Evolutionary conservation across 2,888 invertebrate genomes (phyloP), one percentile per base, ranked within the genome.

Genomic region (Dolomedes plantarius): DNA sequence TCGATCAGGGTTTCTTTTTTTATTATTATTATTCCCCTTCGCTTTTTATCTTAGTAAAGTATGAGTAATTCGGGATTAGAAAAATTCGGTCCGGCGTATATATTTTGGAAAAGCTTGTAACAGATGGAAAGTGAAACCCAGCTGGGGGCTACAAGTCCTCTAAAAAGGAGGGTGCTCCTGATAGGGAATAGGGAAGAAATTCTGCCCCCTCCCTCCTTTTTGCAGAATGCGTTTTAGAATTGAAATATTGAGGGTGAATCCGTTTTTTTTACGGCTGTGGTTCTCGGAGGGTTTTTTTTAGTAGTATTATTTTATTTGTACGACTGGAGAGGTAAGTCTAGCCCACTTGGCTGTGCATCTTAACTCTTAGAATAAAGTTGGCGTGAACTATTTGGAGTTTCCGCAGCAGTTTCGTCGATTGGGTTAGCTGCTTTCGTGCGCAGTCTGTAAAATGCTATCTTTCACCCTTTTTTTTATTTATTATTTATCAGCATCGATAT

Each of bases 51-150:
- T 39, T 65, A 77, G 85, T 85, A 85, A 78, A 85, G 85, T 85
- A 85, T 85, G 85, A 85, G 85, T 85, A 85, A 85, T 85, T 85
- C 85, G 62, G 77, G 77, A 85, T 85, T 85, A 85, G 78, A 78
- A 78, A 85, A 78, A 78, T 73, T 73, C 74, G 56, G 73, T 74
- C 32, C 74, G 65, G 68, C 74, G 77, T 73, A 77, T 77, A 77
- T 82, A 76, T 76, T 82, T 75, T 32, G 27, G 64, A 64, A 27
- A 71, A n/a, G 41, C 41, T 56, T 46, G 56, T 56, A 56, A 56
- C 56, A 56, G 56, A 56, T 56, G 56, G 56, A 56, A 23, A 56
- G 56, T 56, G 19, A 56, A 23, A 56, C 56, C 19, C 78, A 85
- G 77, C 85, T 85, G 85, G 73, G 73, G 39, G 74, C 68, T 74